Percentiles rank a stretch among this genome's conserved stretches.
phyloP scores from a whole-genome alignment of 2,797 vertebrate species.

The Echiichthys vipera region DNA sequence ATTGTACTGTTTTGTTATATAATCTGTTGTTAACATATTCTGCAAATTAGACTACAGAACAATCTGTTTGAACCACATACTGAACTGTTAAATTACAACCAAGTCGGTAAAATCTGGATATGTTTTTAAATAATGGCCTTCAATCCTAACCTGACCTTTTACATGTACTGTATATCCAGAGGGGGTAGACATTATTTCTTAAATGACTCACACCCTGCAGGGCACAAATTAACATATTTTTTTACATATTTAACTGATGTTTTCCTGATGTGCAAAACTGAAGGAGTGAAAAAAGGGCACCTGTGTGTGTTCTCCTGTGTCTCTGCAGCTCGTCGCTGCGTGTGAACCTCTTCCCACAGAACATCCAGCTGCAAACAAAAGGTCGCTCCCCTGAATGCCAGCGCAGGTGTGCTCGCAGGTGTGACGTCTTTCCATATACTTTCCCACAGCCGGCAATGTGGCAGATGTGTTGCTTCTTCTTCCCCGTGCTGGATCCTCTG shows the following conservation, averaged over 20 bases:
- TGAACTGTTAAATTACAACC: conserved; percentile 34
- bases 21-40: conserved; percentile 13
- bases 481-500: conserved; percentile 95
- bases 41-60: conserved; percentile 20
- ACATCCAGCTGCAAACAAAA: conserved; percentile 99
- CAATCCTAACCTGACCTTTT: conserved; percentile 47
- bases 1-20: conserved; percentile 20
- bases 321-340: conserved; percentile 98
- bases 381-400: conserved; percentile 99
- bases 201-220: conserved; percentile 48
- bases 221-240: conserved; percentile 64
- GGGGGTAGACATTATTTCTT: conserved; percentile 41
- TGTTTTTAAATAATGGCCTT: conserved; percentile 26
- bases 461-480: conserved; percentile 98
- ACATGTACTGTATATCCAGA: conserved; percentile 38
- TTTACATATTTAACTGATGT: conserved; percentile 58
- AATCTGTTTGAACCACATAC: conserved; percentile 21
- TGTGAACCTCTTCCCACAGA: conserved; percentile 98
- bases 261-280: conserved; percentile 56
- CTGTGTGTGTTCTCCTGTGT: conserved; percentile 98
- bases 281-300: conserved; percentile 78
- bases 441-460: conserved; percentile 94
- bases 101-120: conserved; percentile 28
- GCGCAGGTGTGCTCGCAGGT: conserved; percentile 98
- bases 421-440: conserved; percentile 96